Evolutionary conservation across 2,797 vertebrate species (phyloP).

Genomic region (Poliocrania exsul): DNA sequence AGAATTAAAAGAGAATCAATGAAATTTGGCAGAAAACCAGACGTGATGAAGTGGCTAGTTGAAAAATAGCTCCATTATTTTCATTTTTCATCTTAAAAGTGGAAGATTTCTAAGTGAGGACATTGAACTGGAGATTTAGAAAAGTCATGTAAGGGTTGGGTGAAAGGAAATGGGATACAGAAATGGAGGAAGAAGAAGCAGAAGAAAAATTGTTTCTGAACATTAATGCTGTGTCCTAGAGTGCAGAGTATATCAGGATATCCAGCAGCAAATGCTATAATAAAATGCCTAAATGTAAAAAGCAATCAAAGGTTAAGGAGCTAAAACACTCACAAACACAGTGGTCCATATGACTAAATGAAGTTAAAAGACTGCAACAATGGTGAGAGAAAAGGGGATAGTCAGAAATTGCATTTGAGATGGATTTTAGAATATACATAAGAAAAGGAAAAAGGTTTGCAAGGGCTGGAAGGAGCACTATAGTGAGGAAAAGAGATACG

Average conservation of each 20-base stretch:
- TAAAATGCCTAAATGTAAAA: neutral
- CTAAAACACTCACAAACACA: neutral
- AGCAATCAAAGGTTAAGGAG: neutral
- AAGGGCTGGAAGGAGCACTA: neutral
- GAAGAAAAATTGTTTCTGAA: neutral
- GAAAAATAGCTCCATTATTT: neutral
- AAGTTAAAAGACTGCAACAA: neutral
- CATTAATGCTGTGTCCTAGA: neutral
- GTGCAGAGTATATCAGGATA: neutral
- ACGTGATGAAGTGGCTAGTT: neutral
- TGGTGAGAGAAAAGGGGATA: neutral
- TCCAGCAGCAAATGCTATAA: neutral
- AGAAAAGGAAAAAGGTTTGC: neutral
- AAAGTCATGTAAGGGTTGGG: neutral
- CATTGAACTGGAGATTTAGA: neutral
- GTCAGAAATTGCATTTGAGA: neutral
- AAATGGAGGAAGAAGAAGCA: neutral
- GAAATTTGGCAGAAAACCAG: neutral
- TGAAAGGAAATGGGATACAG: neutral
- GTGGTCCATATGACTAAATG: neutral
- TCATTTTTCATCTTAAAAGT: neutral
- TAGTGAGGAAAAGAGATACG: neutral
- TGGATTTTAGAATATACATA: constrained; percentile 2
- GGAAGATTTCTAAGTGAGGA: neutral
- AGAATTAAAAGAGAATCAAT: neutral